Conservation (phyloP, 1,140 invertebrate species). For the Akabosia matsudoensis region DNA sequence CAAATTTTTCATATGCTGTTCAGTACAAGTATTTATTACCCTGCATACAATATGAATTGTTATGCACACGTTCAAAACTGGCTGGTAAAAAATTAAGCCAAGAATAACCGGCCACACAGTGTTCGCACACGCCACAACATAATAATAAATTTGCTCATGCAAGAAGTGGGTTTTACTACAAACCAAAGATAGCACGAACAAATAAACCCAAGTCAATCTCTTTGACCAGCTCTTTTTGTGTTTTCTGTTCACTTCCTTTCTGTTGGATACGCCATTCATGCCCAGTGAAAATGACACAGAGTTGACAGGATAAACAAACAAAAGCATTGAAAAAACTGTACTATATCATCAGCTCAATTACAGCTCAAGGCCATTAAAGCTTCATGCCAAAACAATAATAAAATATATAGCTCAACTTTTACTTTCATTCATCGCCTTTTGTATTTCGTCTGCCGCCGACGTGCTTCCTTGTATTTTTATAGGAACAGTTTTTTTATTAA, state of each 20-base stretch:
- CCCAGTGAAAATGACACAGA: neutral
- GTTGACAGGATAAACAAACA: neutral
- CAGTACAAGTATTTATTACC: no score
- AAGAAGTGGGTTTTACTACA: no score
- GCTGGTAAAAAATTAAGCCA: no score
- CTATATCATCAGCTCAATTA: conserved; percentile 5
- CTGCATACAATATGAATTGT: no score
- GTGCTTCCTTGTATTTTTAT: neutral
- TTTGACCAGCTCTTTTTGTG: neutral
- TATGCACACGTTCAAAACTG: no score
- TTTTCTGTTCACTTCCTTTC: neutral
- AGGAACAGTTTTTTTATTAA: neutral
- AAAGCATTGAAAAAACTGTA: neutral
- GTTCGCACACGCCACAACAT: no score
- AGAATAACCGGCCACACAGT: no score
- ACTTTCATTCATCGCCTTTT: neutral
- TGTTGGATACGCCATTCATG: neutral
- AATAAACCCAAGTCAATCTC: neutral
- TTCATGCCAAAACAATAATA: neutral
- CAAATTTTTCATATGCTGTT: no score
- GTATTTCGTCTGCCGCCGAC: no score
- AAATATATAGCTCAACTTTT: neutral
- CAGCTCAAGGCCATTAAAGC: neutral
- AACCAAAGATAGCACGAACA: neutral
- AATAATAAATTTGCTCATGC: no score